Evolutionary conservation across 2,888 invertebrate genomes (phyloP).

Genomic region (Melanotus villosus): DNA sequence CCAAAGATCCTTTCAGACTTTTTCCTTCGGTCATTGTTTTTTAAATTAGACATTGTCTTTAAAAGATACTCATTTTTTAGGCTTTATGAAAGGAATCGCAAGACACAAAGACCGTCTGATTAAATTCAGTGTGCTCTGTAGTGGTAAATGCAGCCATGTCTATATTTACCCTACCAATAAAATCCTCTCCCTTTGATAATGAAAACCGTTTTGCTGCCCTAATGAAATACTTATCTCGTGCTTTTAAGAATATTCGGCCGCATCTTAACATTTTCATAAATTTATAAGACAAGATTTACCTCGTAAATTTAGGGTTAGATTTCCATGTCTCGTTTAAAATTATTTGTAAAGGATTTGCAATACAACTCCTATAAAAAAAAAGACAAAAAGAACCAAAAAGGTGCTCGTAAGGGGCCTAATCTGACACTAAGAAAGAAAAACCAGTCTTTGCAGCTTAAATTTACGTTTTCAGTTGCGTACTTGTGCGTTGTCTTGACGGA

Average conservation of each 20-base stretch:
- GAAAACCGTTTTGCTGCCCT: constrained; percentile 22
- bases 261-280: background rate
- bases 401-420: no score
- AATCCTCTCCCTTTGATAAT: constrained; percentile 26
- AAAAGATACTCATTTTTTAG: constrained; percentile 5
- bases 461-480: no score
- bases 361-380: no score
- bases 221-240: constrained; percentile 23
- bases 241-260: background rate
- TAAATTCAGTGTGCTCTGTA: constrained; percentile 24
- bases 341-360: no score
- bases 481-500: no score
- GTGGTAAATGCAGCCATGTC: constrained; percentile 25
- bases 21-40: constrained; percentile 21
- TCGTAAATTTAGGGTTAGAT: background rate
- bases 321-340: background rate
- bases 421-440: no score
- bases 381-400: no score
- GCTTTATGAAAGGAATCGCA: constrained; percentile 16
- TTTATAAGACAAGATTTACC: background rate
- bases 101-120: constrained; percentile 27
- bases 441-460: no score
- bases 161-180: constrained; percentile 24
- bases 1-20: background rate
- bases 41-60: constrained; percentile 6